Evolutionary conservation across 1,140 invertebrate genomes (phyloP), one percentile per base, ranked within the genome.

Genomic region (Penaeus japonicus): DNA sequence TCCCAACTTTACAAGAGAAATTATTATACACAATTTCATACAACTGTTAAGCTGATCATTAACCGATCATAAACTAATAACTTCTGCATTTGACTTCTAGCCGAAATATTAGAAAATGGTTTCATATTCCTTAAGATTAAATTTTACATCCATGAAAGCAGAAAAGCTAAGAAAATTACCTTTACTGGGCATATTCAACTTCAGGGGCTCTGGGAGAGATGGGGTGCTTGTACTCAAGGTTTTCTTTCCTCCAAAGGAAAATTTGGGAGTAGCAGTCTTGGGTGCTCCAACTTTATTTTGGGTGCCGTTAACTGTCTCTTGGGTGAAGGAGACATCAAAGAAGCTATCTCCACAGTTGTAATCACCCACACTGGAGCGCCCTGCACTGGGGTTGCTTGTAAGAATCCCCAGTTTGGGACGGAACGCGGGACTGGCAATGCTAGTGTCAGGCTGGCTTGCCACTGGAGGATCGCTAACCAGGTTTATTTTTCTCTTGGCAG

Each of bases 241-340:
- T 20, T 54, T 17, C 30, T 75, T 54, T 4, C n/a, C 53, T 54
- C 57, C 83, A 84, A 84, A 84, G 7, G 83, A 84, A 53, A 84
- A 84, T 24, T 75, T 84, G 47, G 35, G 83, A n/a, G 39, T 39
- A 32, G 24, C 12, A 75, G 27, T 17, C 17, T 15, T 30, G 30
- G 70, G 55, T 75, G 30, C 22, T 12, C 17, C 27, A 2, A 27
- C 20, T 39, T 30, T n/a, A 10, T 24, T 39, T n/a, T 18, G 35
- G 4, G 24, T 47, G 22, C 12, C 70, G 22, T 18, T 32, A 30
- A n/a, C 20, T 2, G 27, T 10, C 27, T 30, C 27, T 32, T 35
- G 65, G 65, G 57, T 73, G 65, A 62, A 55, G 65, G 83, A 30
- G 2, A 7, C 12, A 47, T 75, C 70, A 12, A 54, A 18, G 39